A percentile compares a stretch with the other conserved stretches of the same genome.
Conservation (phyloP, 2,113 vertebrate genomes). For the Micronisus gabar region DNA sequence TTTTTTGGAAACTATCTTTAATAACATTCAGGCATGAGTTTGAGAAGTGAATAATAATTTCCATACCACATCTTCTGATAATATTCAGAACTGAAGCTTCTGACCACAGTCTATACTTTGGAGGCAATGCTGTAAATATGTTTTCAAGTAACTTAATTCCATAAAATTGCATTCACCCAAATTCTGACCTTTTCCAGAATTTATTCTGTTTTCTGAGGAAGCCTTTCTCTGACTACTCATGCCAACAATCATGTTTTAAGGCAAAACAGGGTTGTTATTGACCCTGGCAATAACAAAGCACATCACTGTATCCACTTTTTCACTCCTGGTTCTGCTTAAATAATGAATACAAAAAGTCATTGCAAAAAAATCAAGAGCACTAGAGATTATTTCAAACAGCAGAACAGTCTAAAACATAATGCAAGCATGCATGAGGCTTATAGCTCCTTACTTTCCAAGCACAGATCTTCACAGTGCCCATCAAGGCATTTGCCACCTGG, state of each 20-base stretch:
- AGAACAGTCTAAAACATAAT: not conserved
- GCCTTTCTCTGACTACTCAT: not conserved
- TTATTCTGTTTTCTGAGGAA: not conserved
- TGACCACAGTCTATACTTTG: not conserved
- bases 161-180: not conserved
- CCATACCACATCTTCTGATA: not conserved
- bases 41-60: not conserved
- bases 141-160: not conserved
- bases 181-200: not conserved
- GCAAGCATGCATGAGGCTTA: not conserved
- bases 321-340: not conserved
- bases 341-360: not conserved
- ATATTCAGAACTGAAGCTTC: not conserved
- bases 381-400: not conserved
- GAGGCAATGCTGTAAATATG: not conserved
- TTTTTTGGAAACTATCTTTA: not conserved
- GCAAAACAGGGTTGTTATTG: not conserved
- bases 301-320: not conserved
- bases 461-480: not conserved
- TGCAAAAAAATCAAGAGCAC: not conserved
- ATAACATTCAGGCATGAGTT: not conserved
- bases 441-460: not conserved
- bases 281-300: not conserved
- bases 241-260: not conserved
- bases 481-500: not conserved